Base-by-base conservation (phyloP, 2,888 invertebrate genomes). In the Drosophila subsilvestris region DNA sequence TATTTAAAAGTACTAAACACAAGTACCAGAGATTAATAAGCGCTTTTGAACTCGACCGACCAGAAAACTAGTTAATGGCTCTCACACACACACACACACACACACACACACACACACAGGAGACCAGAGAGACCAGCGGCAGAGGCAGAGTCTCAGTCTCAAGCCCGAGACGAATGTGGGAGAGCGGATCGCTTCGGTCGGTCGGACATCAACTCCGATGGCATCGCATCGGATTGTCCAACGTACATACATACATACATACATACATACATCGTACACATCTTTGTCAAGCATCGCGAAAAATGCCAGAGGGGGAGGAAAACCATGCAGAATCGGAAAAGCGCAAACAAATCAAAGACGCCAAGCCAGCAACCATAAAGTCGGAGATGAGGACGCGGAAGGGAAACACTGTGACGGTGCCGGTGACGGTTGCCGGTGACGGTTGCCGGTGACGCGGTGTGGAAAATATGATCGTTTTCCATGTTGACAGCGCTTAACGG, bases 41-140 rank as follows among this genome's bases (percentile, higher is more conserved):
- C 79, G 89, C 82, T 86, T 90, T 90, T 90, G 90, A 90, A 90
- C 81, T 90, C 88, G 80, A 82, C 90, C 90, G 90, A 90, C 90
- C 89, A 90, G 89, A 88, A 89, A 90, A 90, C 88, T 87, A 86
- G 86, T 90, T 90, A 84, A 88, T 86, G 75, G 78, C 74, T 75
- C 78, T 63, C 74, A 44, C 29, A 45, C 22, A 29, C n/a, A 27
- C 14, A 22, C 29, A 25, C 20, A 45, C 9, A 20, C 42, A 22
- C 25, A 20, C 27, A 51, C 3, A n/a, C n/a, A n/a, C 8, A 4
- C 14, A 5, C 8, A 1, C 27, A 32, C 37, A 14, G 14, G 14
- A 14, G 14, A 14, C 14, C 37, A 6, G 14, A 37, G 37, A 37
- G 37, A 37, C 37, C 37, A 14, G 14, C 32, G 32, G 5, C 12